A percentile compares a stretch with the other conserved stretches of the same genome.
Conservation (phyloP, 2,113 vertebrate genomes). For the Labeo catla region DNA sequence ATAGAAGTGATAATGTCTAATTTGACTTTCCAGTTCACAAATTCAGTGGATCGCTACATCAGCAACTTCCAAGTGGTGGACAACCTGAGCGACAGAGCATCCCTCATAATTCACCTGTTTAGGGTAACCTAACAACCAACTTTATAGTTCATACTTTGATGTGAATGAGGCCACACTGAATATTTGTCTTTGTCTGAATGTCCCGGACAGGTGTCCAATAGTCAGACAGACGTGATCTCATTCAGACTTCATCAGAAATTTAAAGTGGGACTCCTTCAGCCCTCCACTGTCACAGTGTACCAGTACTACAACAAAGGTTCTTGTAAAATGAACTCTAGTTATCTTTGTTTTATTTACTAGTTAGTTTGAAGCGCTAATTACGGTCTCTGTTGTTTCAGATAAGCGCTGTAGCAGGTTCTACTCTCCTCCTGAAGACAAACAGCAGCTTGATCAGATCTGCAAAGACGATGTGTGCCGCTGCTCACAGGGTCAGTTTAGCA, state of each 20-base stretch:
- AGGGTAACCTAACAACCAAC: constrained; percentile 69
- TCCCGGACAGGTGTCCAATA: constrained; percentile 76
- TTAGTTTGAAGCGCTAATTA: too few species aligned
- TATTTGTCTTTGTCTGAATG: neutral
- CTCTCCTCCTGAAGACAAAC: constrained; percentile 66
- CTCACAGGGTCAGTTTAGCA: constrained; percentile 68
- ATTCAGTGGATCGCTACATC: constrained; percentile 78
- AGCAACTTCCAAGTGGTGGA: constrained; percentile 77
- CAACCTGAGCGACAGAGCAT: constrained; percentile 76
- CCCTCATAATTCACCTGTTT: constrained; percentile 80
- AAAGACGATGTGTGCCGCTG: constrained; percentile 71
- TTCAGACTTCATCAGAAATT: constrained; percentile 76
- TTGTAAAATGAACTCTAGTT: too few species aligned
- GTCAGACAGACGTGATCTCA: constrained; percentile 70
- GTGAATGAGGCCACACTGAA: neutral
- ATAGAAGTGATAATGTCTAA: neutral
- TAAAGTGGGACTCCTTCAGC: constrained; percentile 52
- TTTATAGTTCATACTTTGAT: neutral
- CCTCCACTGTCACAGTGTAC: too few species aligned
- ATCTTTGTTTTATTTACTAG: too few species aligned
- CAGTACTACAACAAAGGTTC: constrained; percentile 64
- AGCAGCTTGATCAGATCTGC: constrained; percentile 73
- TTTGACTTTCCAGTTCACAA: constrained; percentile 69
- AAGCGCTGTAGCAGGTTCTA: constrained; percentile 74
- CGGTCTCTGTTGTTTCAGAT: constrained; percentile 60